Conservation (phyloP, 2,888 invertebrate species). For the Prosapia bicincta region DNA sequence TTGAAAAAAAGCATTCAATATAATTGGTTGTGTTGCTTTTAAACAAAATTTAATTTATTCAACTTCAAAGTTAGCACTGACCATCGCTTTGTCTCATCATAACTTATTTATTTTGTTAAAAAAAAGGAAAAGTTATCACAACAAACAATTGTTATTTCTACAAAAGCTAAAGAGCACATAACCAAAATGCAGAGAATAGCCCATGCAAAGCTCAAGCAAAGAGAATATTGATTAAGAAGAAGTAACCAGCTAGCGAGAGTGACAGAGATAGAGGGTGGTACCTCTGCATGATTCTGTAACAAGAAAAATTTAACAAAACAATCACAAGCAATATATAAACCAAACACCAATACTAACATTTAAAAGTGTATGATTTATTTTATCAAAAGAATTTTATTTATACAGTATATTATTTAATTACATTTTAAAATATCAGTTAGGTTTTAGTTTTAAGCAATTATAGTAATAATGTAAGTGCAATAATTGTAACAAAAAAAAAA, state of each 20-base stretch:
- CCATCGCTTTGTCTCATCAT: no score
- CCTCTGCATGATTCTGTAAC: slow-evolving; percentile 40
- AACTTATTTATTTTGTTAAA: no score
- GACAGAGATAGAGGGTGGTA: slow-evolving; percentile 33
- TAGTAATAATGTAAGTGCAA: no score
- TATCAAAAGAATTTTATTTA: not conserved
- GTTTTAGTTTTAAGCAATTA: no score
- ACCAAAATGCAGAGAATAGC: slow-evolving; percentile 9
- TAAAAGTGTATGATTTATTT: not conserved
- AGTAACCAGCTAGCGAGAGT: slow-evolving; percentile 34
- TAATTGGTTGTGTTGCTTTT: no score
- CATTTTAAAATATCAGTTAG: not conserved
- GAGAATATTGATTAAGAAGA: slow-evolving; percentile 34
- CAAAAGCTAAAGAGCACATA: no score
- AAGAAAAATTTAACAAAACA: slow-evolving; percentile 28
- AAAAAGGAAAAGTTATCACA: no score
- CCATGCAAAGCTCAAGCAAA: slow-evolving; percentile 28
- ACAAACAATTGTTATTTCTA: no score
- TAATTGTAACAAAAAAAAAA: no score
- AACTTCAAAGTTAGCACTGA: no score
- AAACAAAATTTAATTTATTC: no score
- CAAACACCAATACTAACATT: not conserved
- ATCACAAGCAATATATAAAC: not conserved
- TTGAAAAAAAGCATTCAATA: no score
- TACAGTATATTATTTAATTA: not conserved